Base-by-base conservation (phyloP, 2,797 vertebrate genomes). In the Periophthalmus magnuspinnatus region DNA sequence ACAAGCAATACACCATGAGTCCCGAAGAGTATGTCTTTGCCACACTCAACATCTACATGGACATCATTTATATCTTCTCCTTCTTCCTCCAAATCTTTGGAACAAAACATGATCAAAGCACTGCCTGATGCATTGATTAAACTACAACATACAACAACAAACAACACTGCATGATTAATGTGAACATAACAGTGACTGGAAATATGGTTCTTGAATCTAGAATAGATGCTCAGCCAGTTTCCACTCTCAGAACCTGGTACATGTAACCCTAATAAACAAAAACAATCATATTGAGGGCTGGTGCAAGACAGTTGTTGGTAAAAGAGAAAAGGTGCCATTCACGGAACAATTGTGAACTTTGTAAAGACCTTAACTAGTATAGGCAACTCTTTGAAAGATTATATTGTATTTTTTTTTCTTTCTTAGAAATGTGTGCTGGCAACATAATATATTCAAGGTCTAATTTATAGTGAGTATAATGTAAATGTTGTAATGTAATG, bases 21-120 rank as follows among this genome's bases (percentile, higher is more conserved):
- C 96, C 97, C 0, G 97, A 99, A 70, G 96, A 98, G 77, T 97
- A 97, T 62, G 88, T 98, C 86, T 98, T 97, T 2, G 97, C 96
- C 75, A 95, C 95, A 33, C 96, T 99, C 87, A 97, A 91, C 81
- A 95, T 99, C 83, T 99, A 98, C 67, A 87, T 98, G 72, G 97
- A 98, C 73, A 95, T 98, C 73, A 85, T 97, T 83, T 97, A 97
- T 76, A 95, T 98, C 84, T 99, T 98, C 89, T 94, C 96, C 80
- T 97, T 97, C 90, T 90, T 97, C 78, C 94, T 98, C 57, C 95
- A 97, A 87, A 91, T 97, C 68, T 95, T 97, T 84, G 96, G 96
- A 74, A 93, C 93, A 81, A 92, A 92, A 75, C 88, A 81, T 72
- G 94, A 96, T 1, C 89, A 79, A 92, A 69, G 5, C 21, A 21